phyloP scores from a whole-genome alignment of 1,140 invertebrate genomes.

The Drosophila chauvacae region DNA sequence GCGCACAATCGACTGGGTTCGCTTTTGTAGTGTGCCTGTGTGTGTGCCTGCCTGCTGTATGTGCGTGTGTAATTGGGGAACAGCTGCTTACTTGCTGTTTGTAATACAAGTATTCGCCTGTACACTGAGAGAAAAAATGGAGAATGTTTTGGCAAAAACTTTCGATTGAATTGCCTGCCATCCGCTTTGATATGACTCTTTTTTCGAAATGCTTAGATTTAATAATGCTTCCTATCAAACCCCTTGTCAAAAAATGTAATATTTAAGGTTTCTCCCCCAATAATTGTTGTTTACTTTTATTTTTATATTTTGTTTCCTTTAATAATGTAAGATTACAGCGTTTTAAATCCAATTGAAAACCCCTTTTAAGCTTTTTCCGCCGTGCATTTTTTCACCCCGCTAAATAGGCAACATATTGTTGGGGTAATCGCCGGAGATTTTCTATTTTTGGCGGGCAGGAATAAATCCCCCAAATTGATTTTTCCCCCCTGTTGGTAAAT shows the following conservation, averaged over 20 bases:
- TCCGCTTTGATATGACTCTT: neutral
- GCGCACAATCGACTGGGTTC: slow-evolving; percentile 49
- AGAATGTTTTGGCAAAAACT: too few relatives aligned
- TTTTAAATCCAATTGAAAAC: neutral
- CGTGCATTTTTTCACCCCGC: slow-evolving; percentile 19
- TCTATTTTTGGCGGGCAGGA: slow-evolving; percentile 57
- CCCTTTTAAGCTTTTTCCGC: neutral
- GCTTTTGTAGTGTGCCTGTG: slow-evolving; percentile 32
- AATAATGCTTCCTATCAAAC: neutral
- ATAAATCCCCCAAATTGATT: slow-evolving; percentile 46
- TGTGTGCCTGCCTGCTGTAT: slow-evolving; percentile 32
- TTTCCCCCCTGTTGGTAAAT: slow-evolving; percentile 29
- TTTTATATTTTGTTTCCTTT: neutral
- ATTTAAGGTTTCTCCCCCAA: neutral
- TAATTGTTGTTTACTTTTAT: neutral
- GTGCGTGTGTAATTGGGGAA: slow-evolving; percentile 62
- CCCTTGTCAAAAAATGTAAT: neutral
- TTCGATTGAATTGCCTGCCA: neutral
- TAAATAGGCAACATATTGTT: slow-evolving; percentile 70
- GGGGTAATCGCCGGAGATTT: slow-evolving; percentile 55
- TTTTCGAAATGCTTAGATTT: neutral
- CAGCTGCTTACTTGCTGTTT: slow-evolving; percentile 38
- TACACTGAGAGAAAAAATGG: slow-evolving; percentile 8
- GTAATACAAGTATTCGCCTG: slow-evolving; percentile 3
- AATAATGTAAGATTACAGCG: neutral